phyloP scores from a whole-genome alignment of 23 tunicate genomes.

The Oikopleura vanhoeffeni region DNA sequence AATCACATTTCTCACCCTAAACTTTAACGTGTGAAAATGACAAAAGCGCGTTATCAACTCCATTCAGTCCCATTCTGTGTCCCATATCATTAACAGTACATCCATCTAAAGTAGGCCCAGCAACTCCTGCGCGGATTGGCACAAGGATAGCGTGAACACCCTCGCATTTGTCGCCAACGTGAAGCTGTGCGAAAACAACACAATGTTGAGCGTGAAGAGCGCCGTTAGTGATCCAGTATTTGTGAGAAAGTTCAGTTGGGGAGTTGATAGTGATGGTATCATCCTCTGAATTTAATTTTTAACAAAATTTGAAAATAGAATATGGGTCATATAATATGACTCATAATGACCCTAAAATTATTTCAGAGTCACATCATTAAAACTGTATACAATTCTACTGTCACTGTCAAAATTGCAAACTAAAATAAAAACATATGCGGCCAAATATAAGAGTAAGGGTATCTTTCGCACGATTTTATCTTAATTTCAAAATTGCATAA shows the following conservation, averaged over 20 bases:
- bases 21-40: conserved; percentile 52
- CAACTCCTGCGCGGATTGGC: conserved; percentile 31
- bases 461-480: too few species aligned
- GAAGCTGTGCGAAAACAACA: conserved; percentile 85
- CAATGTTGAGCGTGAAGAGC: conserved; percentile 93
- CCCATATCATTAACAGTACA: conserved; percentile 60
- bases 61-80: conserved; percentile 85
- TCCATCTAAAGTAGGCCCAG: neutral
- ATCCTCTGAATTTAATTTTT: conserved; percentile 39
- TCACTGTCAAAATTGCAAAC: too few species aligned
- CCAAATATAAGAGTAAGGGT: too few species aligned
- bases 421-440: too few species aligned
- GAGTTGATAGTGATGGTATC: conserved; percentile 41
- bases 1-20: too few species aligned
- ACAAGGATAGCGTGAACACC: conserved; percentile 84
- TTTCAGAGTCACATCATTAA: too few species aligned
- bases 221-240: conserved; percentile 96
- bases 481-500: too few species aligned
- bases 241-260: conserved; percentile 70
- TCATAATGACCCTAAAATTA: too few species aligned
- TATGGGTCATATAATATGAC: too few species aligned
- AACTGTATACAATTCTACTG: too few species aligned
- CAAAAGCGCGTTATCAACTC: conserved; percentile 83
- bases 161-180: conserved; percentile 33
- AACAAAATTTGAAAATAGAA: too few species aligned